Evolutionary conservation across 2,888 invertebrate genomes (phyloP), one percentile per base, ranked within the genome.

Genomic region (Matsumyia berberina): DNA sequence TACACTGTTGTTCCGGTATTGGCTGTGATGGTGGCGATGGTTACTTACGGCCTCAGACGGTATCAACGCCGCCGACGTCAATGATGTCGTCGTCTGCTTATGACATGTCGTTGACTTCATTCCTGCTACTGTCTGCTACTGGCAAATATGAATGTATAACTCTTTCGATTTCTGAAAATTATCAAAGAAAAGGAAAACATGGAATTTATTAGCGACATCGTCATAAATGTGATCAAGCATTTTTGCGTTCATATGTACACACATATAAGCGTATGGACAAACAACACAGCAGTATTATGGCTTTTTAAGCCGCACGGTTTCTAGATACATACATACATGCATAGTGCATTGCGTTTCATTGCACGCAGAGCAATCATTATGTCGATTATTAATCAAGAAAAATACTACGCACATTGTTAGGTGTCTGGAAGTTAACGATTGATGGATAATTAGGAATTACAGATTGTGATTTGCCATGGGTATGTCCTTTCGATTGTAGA

Each of bases 21-120:
- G 78, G 42, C 29, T 83, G 53, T 67, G 78, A 64, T 73, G 67
- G 33, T 79, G 78, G 46, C 78, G 79, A 64, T 83, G 67, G 31
- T 79, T 67, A 55, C 57, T 64, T 31, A 62, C 42, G 24, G 73
- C 55, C 51, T 51, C 62, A 62, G 83, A 79, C 51, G 73, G 35
- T 67, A 57, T 64, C 67, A 83, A 74, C 60, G 69, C 39, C n/a
- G 69, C 55, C 60, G 77, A 67, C 76, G 74, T 46, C 67, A 74
- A 62, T 69, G 74, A 74, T 69, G 76, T 64, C 62, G 73, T 58
- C 73, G 74, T 67, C 62, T 73, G 83, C 37, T 74, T 83, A 51
- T 74, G 78, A 64, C 73, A 73, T 62, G 78, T 64, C 79, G 73
- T 83, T 79, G 83, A 83, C 83, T 79, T 83, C 79, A 83, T 79